These are phyloP conservation scores for Agrochola lota DNA, from an alignment of 2,888 invertebrate species.

Conservation along the genomic window DNA sequence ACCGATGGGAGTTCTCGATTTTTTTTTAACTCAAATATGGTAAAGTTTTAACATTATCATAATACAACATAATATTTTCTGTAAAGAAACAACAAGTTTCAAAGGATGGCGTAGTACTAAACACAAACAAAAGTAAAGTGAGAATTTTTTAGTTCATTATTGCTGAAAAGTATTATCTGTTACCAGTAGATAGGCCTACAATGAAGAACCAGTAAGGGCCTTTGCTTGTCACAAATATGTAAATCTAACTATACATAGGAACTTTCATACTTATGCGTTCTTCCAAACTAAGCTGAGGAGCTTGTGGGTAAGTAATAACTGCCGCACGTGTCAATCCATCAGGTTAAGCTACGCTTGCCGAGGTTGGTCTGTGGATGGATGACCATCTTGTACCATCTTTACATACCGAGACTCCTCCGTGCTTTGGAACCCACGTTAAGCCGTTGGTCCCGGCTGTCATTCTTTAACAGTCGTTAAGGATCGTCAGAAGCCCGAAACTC, in stretches of 20 bases:
- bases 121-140: neutral
- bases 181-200: neutral
- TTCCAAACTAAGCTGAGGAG: too few relatives aligned
- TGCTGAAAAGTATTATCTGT: neutral
- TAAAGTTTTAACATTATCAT: constrained; percentile 21
- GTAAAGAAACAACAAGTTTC: neutral
- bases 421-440: too few relatives aligned
- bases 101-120: neutral
- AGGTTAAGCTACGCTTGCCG: too few relatives aligned
- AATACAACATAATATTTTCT: neutral
- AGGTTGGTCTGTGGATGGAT: too few relatives aligned
- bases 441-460: too few relatives aligned
- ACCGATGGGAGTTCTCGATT: neutral
- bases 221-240: neutral
- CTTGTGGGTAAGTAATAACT: too few relatives aligned
- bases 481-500: too few relatives aligned
- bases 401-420: too few relatives aligned
- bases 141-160: neutral
- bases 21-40: neutral
- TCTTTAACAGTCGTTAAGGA: too few relatives aligned
- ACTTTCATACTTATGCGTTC: neutral
- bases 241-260: neutral
- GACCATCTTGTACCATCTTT: too few relatives aligned
- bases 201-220: neutral
- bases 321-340: too few relatives aligned